Percentiles rank a stretch among this genome's conserved stretches.
phyloP scores from a whole-genome alignment of 2,888 invertebrate genomes.

The Alloscopus bannaensis region DNA sequence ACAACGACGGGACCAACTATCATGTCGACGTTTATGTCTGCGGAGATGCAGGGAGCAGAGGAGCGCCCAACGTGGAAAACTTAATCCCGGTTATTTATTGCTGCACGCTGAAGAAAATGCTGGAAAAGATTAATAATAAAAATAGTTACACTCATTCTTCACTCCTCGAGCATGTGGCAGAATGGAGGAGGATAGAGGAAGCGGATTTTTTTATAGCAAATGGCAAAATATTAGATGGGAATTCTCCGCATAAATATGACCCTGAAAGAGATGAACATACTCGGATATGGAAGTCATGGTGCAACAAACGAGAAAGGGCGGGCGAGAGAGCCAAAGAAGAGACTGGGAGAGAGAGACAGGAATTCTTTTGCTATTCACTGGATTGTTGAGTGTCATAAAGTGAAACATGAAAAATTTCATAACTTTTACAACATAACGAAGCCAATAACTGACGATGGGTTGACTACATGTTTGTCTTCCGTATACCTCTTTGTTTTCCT shows the following conservation, averaged over 20 bases:
- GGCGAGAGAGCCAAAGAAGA: constrained; percentile 9
- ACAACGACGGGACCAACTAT: neutral
- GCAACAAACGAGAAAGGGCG: constrained; percentile 15
- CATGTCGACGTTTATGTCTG: neutral
- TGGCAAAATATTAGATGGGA: constrained; percentile 54
- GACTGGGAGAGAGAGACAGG: constrained; percentile 31
- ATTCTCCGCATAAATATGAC: too few relatives aligned
- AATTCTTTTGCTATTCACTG: constrained; percentile 60
- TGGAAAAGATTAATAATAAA: constrained; percentile 63
- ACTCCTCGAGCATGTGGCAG: constrained; percentile 47
- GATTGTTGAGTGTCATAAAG: constrained; percentile 68
- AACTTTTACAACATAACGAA: constrained; percentile 66
- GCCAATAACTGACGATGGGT: constrained; percentile 59
- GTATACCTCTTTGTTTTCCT: neutral
- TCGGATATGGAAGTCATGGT: neutral
- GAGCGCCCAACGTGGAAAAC: constrained; percentile 24
- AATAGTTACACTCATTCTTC: constrained; percentile 63
- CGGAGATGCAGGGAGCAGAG: neutral
- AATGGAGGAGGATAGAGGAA: constrained; percentile 15
- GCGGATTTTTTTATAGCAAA: constrained; percentile 42
- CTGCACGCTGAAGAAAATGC: constrained; percentile 45
- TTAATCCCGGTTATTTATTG: constrained; percentile 60
- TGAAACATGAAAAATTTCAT: constrained; percentile 69
- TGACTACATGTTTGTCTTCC: constrained; percentile 46
- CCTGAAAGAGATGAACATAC: neutral